Evolutionary conservation across 2,888 invertebrate genomes (phyloP).

Genomic region (Sycophila texana): DNA sequence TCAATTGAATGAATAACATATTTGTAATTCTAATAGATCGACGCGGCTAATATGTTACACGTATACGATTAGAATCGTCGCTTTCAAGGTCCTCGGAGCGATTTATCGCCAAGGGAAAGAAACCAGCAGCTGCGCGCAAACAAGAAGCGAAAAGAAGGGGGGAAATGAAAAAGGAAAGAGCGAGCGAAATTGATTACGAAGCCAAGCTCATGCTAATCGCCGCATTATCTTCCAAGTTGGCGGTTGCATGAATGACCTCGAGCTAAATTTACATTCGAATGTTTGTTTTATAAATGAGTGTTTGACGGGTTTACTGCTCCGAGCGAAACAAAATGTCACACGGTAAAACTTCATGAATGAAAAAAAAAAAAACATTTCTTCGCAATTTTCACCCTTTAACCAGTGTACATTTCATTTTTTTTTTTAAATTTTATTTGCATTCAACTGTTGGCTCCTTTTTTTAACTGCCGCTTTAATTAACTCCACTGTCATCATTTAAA

Average conservation of each 20-base stretch:
- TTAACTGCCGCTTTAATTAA: not conserved
- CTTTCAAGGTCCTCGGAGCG: not conserved
- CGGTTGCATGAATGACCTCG: constrained; percentile 34
- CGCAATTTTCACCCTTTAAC: too few species aligned
- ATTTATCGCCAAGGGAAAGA: constrained; percentile 14
- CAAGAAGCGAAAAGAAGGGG: not conserved
- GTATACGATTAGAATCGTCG: constrained; percentile 21
- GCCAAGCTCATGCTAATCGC: constrained; percentile 48
- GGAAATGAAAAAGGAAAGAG: constrained; percentile 30
- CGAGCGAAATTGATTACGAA: constrained; percentile 33
- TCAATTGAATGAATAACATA: constrained; percentile 15
- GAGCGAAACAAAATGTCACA: not conserved
- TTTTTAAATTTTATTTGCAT: too few species aligned
- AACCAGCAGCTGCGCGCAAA: not conserved
- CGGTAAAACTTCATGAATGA: too few species aligned
- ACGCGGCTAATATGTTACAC: constrained; percentile 4
- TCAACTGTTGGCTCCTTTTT: not conserved
- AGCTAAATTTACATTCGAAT: constrained; percentile 29
- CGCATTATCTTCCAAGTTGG: constrained; percentile 22
- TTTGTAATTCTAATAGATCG: constrained; percentile 30
- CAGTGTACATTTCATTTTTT: too few species aligned
- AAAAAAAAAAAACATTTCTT: too few species aligned
- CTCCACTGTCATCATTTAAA: too few species aligned
- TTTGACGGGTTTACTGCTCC: constrained; percentile 33
- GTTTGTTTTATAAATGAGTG: constrained; percentile 53